phyloP scores from a whole-genome alignment of 2,888 invertebrate genomes.

The Chelonus formosanus region DNA sequence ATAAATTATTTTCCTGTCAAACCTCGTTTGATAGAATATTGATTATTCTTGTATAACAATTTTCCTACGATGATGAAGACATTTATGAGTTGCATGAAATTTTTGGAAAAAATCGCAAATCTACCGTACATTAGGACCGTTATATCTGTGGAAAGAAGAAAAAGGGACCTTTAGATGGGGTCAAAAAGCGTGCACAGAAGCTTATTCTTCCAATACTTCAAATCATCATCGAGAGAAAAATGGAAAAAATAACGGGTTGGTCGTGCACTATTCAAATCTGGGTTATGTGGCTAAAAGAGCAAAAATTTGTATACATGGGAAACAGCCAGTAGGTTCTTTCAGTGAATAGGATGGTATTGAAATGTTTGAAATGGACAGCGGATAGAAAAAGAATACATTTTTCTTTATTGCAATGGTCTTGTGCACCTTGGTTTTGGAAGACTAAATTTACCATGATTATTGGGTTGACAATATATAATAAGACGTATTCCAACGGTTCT shows the following conservation, averaged over 20 bases:
- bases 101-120: too few species aligned
- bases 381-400: slow-evolving; percentile 34
- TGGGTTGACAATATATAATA: slow-evolving; percentile 48
- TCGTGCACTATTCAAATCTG: slow-evolving; percentile 59
- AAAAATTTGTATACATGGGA: slow-evolving; percentile 62
- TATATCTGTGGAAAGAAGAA: too few species aligned
- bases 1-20: too few species aligned
- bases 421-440: slow-evolving; percentile 18
- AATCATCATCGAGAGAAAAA: too few species aligned
- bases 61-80: too few species aligned
- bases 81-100: too few species aligned
- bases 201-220: too few species aligned
- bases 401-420: slow-evolving; percentile 44
- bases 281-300: slow-evolving; percentile 63
- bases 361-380: slow-evolving; percentile 24
- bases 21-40: too few species aligned
- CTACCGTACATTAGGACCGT: too few species aligned
- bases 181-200: too few species aligned
- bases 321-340: slow-evolving; percentile 47
- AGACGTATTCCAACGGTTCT: slow-evolving; percentile 32
- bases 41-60: too few species aligned
- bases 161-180: too few species aligned
- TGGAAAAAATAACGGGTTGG: slow-evolving; percentile 57
- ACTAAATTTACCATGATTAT: slow-evolving; percentile 59
- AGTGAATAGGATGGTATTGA: slow-evolving; percentile 43